These are phyloP conservation scores for Acromyrmex heyeri DNA, from an alignment of 1,140 invertebrate genomes.

Conservation along the genomic window DNA sequence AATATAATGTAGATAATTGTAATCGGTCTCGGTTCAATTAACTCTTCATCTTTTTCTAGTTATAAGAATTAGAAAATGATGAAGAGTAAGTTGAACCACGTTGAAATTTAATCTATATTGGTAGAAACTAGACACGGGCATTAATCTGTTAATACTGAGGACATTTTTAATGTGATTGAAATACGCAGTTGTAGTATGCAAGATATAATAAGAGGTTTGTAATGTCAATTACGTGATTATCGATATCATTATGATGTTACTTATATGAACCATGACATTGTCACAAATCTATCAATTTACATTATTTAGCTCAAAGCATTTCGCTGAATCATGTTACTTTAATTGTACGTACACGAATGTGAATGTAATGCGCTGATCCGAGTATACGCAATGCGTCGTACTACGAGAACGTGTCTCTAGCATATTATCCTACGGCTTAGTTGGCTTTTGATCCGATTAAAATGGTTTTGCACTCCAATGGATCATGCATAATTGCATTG, in stretches of 20 bases:
- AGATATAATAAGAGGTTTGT: neutral
- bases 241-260: neutral
- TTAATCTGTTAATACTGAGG: neutral
- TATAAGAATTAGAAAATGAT: no score
- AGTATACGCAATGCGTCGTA: slow-evolving; percentile 21
- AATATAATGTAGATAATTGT: no score
- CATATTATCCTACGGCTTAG: slow-evolving; percentile 53
- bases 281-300: neutral
- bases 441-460: slow-evolving; percentile 54
- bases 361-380: neutral
- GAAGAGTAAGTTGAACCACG: no score
- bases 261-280: no score
- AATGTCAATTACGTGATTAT: neutral
- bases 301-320: neutral
- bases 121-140: no score
- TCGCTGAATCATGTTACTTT: neutral
- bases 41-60: no score
- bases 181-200: neutral
- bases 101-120: no score
- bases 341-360: slow-evolving; percentile 8
- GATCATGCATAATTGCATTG: slow-evolving; percentile 50
- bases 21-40: no score
- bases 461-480: slow-evolving; percentile 33
- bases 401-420: slow-evolving; percentile 42
- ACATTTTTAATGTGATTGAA: neutral